These are phyloP conservation scores for Adineta ricciae DNA, from an alignment of 2,888 invertebrate genomes.

Conservation along the genomic window DNA sequence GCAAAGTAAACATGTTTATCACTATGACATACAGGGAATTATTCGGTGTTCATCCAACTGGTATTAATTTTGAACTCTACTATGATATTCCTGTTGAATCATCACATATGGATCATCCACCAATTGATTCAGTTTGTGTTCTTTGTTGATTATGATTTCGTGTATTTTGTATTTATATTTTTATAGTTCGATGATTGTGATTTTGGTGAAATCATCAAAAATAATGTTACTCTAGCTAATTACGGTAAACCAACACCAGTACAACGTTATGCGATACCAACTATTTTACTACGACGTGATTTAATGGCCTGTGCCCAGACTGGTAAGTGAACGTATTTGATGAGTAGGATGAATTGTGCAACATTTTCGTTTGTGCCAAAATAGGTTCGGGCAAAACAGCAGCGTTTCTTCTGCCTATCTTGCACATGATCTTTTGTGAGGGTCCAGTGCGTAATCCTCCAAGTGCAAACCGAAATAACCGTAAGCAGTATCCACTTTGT, in stretches of 20 bases:
- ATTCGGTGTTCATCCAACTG: constrained; percentile 56
- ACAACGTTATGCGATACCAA: constrained; percentile 79
- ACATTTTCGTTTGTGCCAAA: too few relatives aligned
- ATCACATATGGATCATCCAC: constrained; percentile 18
- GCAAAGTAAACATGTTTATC: too few relatives aligned
- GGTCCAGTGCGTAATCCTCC: constrained; percentile 5
- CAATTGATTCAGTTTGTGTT: neutral
- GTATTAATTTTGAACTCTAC: constrained; percentile 99
- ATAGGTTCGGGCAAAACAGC: constrained; percentile 34
- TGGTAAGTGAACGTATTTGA: constrained; percentile 52
- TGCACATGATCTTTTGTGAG: constrained; percentile 29
- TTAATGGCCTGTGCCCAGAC: constrained; percentile 96
- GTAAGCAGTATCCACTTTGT: constrained; percentile 28
- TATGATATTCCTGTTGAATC: constrained; percentile 89
- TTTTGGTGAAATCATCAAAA: constrained; percentile 37
- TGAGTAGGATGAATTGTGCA: too few relatives aligned
- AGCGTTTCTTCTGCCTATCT: constrained; percentile 32
- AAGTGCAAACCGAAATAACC: constrained; percentile 3
- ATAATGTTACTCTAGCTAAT: constrained; percentile 65
- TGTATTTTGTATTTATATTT: neutral
- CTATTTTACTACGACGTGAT: constrained; percentile 68
- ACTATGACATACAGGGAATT: constrained; percentile 13
- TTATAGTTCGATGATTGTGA: constrained; percentile 31
- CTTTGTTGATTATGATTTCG: neutral
- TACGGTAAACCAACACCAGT: constrained; percentile 82